phyloP scores from a whole-genome alignment of 2,113 vertebrate species.

The Empidonax alnorum region DNA sequence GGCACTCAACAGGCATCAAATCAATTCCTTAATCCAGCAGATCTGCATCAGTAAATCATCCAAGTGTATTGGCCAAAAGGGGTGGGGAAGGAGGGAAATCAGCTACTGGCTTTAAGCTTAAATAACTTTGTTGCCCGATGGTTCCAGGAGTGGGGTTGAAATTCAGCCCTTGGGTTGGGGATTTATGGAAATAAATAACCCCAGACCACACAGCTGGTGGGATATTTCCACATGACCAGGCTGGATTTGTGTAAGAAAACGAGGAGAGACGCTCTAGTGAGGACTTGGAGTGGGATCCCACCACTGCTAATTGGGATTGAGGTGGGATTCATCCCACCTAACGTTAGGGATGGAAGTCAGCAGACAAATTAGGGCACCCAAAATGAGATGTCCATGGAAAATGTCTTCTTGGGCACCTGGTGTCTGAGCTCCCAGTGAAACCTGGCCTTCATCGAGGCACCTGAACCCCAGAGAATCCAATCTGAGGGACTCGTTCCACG shows the following conservation, averaged over 20 bases:
- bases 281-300: not conserved
- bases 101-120: not conserved
- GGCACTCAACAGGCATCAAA: not conserved
- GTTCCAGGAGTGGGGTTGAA: not conserved
- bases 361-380: not conserved
- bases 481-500: not conserved
- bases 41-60: conserved; percentile 32
- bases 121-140: not conserved
- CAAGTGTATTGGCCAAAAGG: conserved; percentile 25
- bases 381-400: not conserved
- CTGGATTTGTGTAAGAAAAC: not conserved
- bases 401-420: not conserved
- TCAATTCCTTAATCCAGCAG: not conserved
- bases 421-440: not conserved
- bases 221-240: fast-evolving
- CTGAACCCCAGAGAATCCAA: not conserved
- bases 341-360: not conserved
- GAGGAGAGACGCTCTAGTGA: not conserved
- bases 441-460: not conserved
- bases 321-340: not conserved
- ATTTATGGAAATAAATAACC: not conserved
- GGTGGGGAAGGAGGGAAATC: not conserved
- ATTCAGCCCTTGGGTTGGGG: not conserved
- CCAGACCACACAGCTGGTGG: not conserved
- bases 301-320: not conserved